Percentiles rank a stretch among this genome's conserved stretches.
phyloP scores from a whole-genome alignment of 1,140 invertebrate species.

The Psix sp. region DNA sequence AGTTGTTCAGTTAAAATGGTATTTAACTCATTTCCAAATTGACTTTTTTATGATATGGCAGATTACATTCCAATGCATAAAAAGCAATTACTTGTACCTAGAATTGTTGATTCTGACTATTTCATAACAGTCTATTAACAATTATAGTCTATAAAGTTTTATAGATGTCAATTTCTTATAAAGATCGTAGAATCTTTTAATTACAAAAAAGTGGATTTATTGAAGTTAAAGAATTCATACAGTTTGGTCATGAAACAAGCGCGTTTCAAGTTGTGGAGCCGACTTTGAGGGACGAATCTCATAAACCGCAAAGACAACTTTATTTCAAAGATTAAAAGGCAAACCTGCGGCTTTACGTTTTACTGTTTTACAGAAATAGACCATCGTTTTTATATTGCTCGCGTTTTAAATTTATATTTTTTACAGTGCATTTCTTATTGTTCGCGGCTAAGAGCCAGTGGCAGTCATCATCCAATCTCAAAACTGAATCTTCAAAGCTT shows the following conservation, averaged over 20 bases:
- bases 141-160: neutral
- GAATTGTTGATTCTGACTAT: neutral
- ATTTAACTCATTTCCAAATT: too few species aligned
- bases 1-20: too few species aligned
- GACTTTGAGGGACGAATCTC: conserved; percentile 22
- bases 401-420: conserved; percentile 42
- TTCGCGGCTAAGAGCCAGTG: conserved; percentile 1
- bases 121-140: neutral
- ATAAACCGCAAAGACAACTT: conserved; percentile 43
- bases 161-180: neutral
- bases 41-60: too few species aligned
- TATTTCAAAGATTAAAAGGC: conserved; percentile 56
- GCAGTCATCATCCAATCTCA: conserved; percentile 14
- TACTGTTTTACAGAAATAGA: conserved; percentile 48
- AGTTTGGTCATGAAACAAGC: conserved; percentile 5
- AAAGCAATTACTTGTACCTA: too few species aligned
- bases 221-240: conserved; percentile 6
- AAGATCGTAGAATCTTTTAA: neutral
- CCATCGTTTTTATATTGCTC: conserved; percentile 30
- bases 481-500: conserved; percentile 10
- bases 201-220: conserved; percentile 10
- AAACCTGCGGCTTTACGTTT: conserved; percentile 24
- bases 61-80: too few species aligned
- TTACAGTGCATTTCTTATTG: conserved; percentile 22
- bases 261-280: conserved; percentile 6